These are phyloP conservation scores for Zygogramma bicolorata DNA, from an alignment of 2,888 invertebrate genomes.

Conservation along the genomic window DNA sequence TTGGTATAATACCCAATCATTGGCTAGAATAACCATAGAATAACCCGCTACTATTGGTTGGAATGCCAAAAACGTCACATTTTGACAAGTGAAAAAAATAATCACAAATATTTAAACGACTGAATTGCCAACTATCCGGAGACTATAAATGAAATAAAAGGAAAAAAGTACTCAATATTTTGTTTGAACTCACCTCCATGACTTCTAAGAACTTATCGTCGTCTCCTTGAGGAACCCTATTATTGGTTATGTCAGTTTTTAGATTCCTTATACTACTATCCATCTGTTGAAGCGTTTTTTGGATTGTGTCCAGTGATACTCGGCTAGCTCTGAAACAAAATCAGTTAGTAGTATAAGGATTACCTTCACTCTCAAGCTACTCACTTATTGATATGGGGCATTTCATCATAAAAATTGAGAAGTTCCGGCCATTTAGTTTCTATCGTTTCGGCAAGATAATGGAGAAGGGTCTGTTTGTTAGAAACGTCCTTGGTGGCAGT, in stretches of 20 bases:
- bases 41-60: too few relatives aligned
- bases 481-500: constrained; percentile 93
- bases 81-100: too few relatives aligned
- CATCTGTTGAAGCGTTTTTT: constrained; percentile 87
- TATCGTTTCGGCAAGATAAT: constrained; percentile 90
- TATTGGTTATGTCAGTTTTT: constrained; percentile 91
- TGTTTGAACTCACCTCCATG: constrained; percentile 90
- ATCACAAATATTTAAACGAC: too few relatives aligned
- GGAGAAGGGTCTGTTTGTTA: constrained; percentile 91
- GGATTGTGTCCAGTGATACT: constrained; percentile 85
- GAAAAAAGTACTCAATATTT: too few relatives aligned
- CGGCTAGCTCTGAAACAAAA: constrained; percentile 77
- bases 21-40: too few relatives aligned
- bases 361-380: background rate
- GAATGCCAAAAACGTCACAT: too few relatives aligned
- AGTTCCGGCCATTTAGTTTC: constrained; percentile 91
- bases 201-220: constrained; percentile 88
- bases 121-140: too few relatives aligned
- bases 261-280: constrained; percentile 87
- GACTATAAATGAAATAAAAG: too few relatives aligned
- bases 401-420: constrained; percentile 83
- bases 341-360: background rate
- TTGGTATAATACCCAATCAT: too few relatives aligned
- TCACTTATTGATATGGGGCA: constrained; percentile 83
- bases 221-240: constrained; percentile 81